Evolutionary conservation across 2,888 invertebrate genomes (phyloP).

Genomic region (Beris morrisii): DNA sequence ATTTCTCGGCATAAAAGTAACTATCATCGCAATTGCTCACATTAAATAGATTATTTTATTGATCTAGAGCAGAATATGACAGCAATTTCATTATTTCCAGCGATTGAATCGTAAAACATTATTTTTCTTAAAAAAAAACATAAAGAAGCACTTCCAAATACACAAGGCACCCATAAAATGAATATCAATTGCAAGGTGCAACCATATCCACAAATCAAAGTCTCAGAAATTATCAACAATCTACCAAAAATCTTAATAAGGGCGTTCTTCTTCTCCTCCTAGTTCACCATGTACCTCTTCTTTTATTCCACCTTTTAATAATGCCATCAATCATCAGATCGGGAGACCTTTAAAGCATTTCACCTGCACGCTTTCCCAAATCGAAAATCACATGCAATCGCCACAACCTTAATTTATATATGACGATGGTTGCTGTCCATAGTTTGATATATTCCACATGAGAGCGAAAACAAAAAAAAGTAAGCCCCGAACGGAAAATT

Average conservation of each 20-base stretch:
- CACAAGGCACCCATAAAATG: too few species aligned
- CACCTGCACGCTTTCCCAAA: slow-evolving; percentile 24
- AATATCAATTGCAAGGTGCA: slow-evolving; percentile 13
- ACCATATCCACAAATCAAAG: slow-evolving; percentile 17
- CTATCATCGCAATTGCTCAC: too few species aligned
- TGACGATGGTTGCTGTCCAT: slow-evolving; percentile 15
- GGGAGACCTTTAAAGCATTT: slow-evolving; percentile 10
- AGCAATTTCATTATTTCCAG: too few species aligned
- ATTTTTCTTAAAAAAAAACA: too few species aligned
- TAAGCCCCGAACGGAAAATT: slow-evolving; percentile 2
- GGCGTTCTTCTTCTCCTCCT: slow-evolving; percentile 2
- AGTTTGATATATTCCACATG: slow-evolving; percentile 22
- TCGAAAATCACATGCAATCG: slow-evolving; percentile 30
- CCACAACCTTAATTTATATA: slow-evolving; percentile 15
- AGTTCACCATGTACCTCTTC: neutral
- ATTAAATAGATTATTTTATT: too few species aligned
- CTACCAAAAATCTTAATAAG: neutral
- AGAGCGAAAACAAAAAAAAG: neutral
- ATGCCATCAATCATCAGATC: slow-evolving; percentile 22
- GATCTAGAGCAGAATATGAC: too few species aligned
- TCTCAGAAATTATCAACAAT: neutral
- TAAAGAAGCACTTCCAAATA: too few species aligned
- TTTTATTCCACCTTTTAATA: slow-evolving; percentile 7
- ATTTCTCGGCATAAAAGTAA: too few species aligned
- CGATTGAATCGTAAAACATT: too few species aligned